These are phyloP conservation scores for Morpho achilles DNA, from an alignment of 2,888 invertebrate species.

Conservation along the genomic window DNA sequence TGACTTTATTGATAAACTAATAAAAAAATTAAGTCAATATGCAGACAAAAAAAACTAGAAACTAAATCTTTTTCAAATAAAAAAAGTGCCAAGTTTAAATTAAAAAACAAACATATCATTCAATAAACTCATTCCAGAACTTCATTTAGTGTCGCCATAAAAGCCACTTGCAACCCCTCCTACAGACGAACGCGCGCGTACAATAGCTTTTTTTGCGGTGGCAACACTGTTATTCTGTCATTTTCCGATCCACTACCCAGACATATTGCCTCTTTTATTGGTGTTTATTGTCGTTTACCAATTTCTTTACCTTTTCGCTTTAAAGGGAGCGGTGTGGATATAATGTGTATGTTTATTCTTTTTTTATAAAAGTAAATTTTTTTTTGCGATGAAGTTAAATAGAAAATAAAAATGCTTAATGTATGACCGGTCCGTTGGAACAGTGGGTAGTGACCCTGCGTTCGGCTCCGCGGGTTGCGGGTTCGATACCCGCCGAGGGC, in stretches of 20 bases:
- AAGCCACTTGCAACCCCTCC: slow-evolving; percentile 27
- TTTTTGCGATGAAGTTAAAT: too few species aligned
- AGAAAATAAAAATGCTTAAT: too few species aligned
- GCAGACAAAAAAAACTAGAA: too few species aligned
- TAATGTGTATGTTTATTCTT: too few species aligned
- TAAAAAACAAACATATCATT: neutral
- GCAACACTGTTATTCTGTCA: slow-evolving; percentile 53
- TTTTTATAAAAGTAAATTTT: too few species aligned
- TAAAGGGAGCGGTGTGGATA: neutral
- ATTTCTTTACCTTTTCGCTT: slow-evolving; percentile 31
- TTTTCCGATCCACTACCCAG: slow-evolving; percentile 61
- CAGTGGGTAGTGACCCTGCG: too few species aligned
- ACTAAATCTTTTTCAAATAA: too few species aligned
- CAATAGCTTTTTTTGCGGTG: slow-evolving; percentile 46
- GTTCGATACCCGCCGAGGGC: too few species aligned
- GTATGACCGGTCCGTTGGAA: too few species aligned
- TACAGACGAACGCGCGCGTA: slow-evolving; percentile 41
- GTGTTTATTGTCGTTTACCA: slow-evolving; percentile 43
- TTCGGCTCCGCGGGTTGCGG: too few species aligned
- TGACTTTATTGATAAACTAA: too few species aligned
- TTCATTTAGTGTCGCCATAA: slow-evolving; percentile 15
- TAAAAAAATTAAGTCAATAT: neutral
- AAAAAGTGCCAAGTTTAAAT: neutral
- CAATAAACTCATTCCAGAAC: slow-evolving; percentile 1
- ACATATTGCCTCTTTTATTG: slow-evolving; percentile 53